Conservation (phyloP, 2,888 invertebrate species). For the Seira musarum region DNA sequence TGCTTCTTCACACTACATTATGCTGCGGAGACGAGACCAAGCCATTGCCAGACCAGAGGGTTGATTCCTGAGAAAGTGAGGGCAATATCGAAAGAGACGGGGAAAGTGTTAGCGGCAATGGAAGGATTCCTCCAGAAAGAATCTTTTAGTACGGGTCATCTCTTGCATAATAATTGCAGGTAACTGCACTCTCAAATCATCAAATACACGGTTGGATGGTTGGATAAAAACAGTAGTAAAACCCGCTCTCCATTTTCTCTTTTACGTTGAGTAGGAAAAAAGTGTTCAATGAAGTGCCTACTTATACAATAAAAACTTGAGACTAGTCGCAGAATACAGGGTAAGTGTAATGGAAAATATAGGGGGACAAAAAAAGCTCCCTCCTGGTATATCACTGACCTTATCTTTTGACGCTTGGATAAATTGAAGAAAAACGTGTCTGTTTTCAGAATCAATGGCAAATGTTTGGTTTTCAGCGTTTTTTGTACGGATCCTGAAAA, state of each 20-base stretch:
- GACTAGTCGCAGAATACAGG: background rate
- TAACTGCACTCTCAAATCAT: slow-evolving; percentile 61
- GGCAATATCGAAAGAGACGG: background rate
- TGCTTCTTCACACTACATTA: slow-evolving; percentile 22
- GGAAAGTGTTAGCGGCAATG: slow-evolving; percentile 13
- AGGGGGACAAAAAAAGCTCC: slow-evolving; percentile 7
- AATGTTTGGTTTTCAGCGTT: slow-evolving; percentile 36
- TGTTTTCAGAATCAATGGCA: slow-evolving; percentile 59
- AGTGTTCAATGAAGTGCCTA: slow-evolving; percentile 1
- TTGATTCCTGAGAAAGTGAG: background rate
- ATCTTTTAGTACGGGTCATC: slow-evolving; percentile 54
- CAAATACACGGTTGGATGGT: slow-evolving; percentile 55
- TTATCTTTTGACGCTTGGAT: slow-evolving; percentile 61
- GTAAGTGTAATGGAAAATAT: background rate
- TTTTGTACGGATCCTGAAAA: slow-evolving; percentile 20
- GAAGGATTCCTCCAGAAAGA: slow-evolving; percentile 46
- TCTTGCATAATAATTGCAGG: slow-evolving; percentile 62
- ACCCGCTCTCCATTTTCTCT: slow-evolving; percentile 17
- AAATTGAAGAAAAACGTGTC: slow-evolving; percentile 61
- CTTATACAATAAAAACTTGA: slow-evolving; percentile 23
- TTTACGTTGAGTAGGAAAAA: background rate
- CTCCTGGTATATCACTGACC: slow-evolving; percentile 53
- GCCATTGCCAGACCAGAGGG: background rate
- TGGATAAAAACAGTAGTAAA: slow-evolving; percentile 41
- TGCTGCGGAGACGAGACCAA: background rate